Base-by-base conservation (phyloP, 2,888 invertebrate species). In the Micoletzkya japonica region DNA sequence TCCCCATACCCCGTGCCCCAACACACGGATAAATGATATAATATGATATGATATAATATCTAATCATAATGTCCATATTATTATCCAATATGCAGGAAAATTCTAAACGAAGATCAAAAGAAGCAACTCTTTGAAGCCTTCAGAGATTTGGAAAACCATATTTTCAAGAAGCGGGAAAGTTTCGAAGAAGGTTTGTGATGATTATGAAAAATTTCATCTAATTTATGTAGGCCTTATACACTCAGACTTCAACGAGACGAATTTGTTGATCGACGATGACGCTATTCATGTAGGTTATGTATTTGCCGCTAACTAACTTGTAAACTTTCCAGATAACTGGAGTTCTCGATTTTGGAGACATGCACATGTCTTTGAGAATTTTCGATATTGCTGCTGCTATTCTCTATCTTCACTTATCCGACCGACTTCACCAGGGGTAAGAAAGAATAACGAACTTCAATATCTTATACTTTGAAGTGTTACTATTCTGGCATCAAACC, bases 301-400 rank as follows among this genome's bases (percentile, higher is more conserved):
- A 54, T 14, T 10, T 44, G 44, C 44, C 10, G 20, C 44, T 20
- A 44, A 44, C 20, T 44, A 44, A 20, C 44, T n/a, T 10, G n/a
- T n/a, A 36, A 14, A 7, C 6, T 26, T 24, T 59, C 20, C 1
- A 73, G 71, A 61, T 75, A 30, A 63, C 71, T 6, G 75, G 75
- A 7, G 58, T 77, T 24, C 50, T 77, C 44, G 77, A 77, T 39
- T 77, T 77, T 36, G 76, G 77, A 3, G 77, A 77, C 37, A 61
- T 70, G 32, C 77, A 77, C 60, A 34, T 28, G 17, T 77, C 77
- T 2, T 44, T 72, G 14, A 52, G 72, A 0, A 52, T 77, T 2
- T 73, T 71, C 49, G 77, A 77, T 50, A 52, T 78, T 4, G 73
- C 77, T 14, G 72, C 77, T 14, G 69, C 77, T 2, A 58, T 78